Percentiles rank a stretch among this genome's conserved stretches.
Evolutionary conservation across 2,113 vertebrate species (phyloP).

Genomic region (Semicossyphus pulcher): DNA sequence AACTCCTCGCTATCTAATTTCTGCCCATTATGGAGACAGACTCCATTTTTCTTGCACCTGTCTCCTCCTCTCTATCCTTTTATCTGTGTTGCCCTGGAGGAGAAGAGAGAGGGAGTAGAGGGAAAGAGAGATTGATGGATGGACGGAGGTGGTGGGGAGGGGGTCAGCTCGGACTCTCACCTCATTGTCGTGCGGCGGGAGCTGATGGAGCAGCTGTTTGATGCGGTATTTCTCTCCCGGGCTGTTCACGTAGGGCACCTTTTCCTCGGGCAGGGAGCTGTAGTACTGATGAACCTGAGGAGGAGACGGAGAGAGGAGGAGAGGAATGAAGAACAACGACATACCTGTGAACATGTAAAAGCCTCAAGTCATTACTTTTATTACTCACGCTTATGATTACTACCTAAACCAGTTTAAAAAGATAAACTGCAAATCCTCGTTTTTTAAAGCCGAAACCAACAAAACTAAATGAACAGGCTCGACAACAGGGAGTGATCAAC

Average conservation of each 20-base stretch:
- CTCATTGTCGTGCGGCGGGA: constrained; percentile 99
- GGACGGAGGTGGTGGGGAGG: constrained; percentile 19
- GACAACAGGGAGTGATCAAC: not conserved
- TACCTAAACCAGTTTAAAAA: not conserved
- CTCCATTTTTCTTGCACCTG: constrained; percentile 25
- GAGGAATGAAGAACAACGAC: not conserved
- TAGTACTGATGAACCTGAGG: constrained; percentile 97
- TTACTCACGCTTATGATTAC: not conserved
- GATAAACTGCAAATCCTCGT: too few relatives aligned
- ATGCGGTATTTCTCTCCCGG: constrained; percentile 96
- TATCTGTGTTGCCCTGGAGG: constrained; percentile 58
- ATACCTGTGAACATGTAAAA: not conserved
- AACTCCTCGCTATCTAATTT: constrained; percentile 31
- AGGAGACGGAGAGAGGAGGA: not conserved
- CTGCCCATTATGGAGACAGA: constrained; percentile 17
- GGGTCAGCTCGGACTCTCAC: constrained; percentile 81
- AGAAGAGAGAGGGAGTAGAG: not conserved
- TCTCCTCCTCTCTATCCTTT: constrained; percentile 29
- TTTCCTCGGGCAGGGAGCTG: constrained; percentile 97
- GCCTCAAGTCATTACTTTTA: not conserved
- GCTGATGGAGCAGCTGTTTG: constrained; percentile 97
- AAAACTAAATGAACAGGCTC: not conserved
- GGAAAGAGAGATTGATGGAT: constrained; percentile 6
- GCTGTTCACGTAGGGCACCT: constrained; percentile 98
- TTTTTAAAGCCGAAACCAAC: too few relatives aligned